Percentiles rank a stretch among this genome's conserved stretches.
Conservation (phyloP, 2,113 vertebrate genomes). For the Pundamilia nyererei region DNA sequence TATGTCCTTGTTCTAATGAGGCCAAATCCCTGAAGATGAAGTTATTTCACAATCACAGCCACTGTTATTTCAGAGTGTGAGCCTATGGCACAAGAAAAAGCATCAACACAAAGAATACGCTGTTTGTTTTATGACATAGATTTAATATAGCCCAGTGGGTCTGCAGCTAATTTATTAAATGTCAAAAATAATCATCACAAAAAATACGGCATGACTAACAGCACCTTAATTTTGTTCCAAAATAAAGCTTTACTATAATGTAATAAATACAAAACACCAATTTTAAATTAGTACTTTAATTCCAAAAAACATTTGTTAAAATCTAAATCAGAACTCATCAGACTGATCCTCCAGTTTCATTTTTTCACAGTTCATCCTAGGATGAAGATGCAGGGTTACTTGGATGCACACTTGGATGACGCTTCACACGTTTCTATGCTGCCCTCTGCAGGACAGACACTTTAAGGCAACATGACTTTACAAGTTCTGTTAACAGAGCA, state of each 20-base stretch:
- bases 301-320: slow-evolving; percentile 38
- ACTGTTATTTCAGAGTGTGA: neutral
- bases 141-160: neutral
- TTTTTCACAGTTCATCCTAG: neutral
- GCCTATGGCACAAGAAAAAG: neutral
- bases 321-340: slow-evolving; percentile 15
- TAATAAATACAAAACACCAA: neutral
- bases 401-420: neutral
- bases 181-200: neutral
- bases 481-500: neutral
- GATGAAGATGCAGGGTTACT: neutral
- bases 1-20: neutral
- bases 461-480: slow-evolving; percentile 35
- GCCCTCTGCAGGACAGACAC: slow-evolving; percentile 30
- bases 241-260: neutral
- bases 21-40: neutral
- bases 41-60: neutral
- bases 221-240: neutral
- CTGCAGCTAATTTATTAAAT: neutral
- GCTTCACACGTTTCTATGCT: neutral
- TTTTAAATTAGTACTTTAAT: slow-evolving; percentile 60
- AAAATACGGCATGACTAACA: neutral
- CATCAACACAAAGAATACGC: neutral
- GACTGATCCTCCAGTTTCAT: neutral
- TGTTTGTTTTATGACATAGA: neutral